phyloP scores from a whole-genome alignment of 2,888 invertebrate species.

The Drosophila colorata region DNA sequence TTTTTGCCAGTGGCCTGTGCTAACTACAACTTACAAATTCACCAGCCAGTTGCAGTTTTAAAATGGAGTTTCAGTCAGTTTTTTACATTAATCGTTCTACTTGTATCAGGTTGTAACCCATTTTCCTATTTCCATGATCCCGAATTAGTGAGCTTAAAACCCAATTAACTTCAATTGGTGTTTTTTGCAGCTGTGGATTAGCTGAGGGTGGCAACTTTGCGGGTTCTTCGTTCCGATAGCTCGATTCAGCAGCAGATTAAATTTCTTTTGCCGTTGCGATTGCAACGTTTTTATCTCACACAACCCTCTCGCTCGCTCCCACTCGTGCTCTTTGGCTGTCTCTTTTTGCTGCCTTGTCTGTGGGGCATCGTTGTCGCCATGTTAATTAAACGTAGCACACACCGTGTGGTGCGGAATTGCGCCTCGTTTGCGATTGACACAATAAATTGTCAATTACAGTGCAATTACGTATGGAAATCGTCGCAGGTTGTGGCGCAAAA shows the following conservation, averaged over 20 bases:
- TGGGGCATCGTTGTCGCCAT: conserved; percentile 73
- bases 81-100: not conserved
- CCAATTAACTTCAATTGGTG: conserved; percentile 35
- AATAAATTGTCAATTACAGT: conserved; percentile 82
- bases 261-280: conserved; percentile 41
- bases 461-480: conserved; percentile 82
- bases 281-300: conserved; percentile 19
- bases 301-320: not conserved
- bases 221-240: conserved; percentile 15
- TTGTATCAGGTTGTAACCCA: conserved; percentile 1
- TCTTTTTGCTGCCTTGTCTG: conserved; percentile 16
- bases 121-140: not conserved
- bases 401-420: conserved; percentile 64
- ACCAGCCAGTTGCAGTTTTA: too few relatives aligned
- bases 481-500: conserved; percentile 44
- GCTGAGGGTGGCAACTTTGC: conserved; percentile 13
- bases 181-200: conserved; percentile 26
- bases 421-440: conserved; percentile 81
- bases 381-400: conserved; percentile 78
- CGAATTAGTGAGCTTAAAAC: conserved; percentile 31
- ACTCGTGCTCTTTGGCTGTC: too few relatives aligned
- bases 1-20: too few relatives aligned
- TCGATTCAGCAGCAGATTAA: conserved; percentile 63
- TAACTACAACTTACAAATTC: too few relatives aligned
- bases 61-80: too few relatives aligned